A percentile compares a stretch with the other conserved stretches of the same genome.
Evolutionary conservation across 1,140 invertebrate genomes (phyloP).

Genomic region (Bombus breviceps): DNA sequence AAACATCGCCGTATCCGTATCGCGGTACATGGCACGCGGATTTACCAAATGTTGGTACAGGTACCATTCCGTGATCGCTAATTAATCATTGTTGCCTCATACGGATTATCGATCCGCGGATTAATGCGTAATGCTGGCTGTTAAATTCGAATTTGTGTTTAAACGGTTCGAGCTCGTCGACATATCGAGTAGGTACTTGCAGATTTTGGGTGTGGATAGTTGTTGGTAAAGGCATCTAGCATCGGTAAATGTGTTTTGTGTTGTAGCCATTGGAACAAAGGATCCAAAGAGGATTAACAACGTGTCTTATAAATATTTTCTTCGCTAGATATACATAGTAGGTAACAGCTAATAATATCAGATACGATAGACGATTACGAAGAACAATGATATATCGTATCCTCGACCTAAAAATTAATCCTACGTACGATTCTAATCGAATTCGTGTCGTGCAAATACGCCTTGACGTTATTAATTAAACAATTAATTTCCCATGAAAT

Average conservation of each 20-base stretch:
- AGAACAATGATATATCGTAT: too few relatives aligned
- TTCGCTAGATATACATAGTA: background rate
- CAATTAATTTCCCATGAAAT: too few relatives aligned
- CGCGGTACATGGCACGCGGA: constrained; percentile 11
- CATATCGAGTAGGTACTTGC: background rate
- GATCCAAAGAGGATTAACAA: background rate
- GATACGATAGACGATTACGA: too few relatives aligned
- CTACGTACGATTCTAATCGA: too few relatives aligned
- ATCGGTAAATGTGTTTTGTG: fast-evolving
- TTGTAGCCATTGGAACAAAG: background rate
- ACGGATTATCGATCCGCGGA: constrained; percentile 11
- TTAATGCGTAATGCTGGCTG: background rate
- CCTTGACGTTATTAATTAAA: too few relatives aligned
- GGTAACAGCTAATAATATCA: background rate
- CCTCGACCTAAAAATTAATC: too few relatives aligned
- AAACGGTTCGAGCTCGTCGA: background rate
- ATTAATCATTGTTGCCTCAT: constrained; percentile 41
- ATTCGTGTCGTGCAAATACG: too few relatives aligned
- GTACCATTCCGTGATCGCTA: constrained; percentile 37
- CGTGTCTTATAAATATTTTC: background rate
- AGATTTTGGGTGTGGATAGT: background rate
- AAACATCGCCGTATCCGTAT: constrained; percentile 51
- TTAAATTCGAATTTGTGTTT: background rate
- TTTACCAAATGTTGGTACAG: constrained; percentile 32
- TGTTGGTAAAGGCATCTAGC: background rate